Evolutionary conservation across 2,797 vertebrate genomes (phyloP).

Genomic region (Tokudaia muenninki): DNA sequence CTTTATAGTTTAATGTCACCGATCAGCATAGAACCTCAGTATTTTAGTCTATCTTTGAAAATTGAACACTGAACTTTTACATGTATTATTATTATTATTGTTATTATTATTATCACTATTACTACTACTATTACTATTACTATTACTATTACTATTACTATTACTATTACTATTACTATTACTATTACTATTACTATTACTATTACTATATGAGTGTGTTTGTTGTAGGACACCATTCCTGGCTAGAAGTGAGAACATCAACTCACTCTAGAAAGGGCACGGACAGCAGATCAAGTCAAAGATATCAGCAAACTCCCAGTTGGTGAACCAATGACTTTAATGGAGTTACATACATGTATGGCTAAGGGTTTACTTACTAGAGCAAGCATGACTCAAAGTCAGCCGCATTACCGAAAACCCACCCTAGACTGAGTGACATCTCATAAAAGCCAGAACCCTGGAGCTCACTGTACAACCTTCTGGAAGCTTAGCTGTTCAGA

Average conservation of each 20-base stretch:
- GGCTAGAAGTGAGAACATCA: neutral
- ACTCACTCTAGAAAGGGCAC: neutral
- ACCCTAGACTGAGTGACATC: neutral
- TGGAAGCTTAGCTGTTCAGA: neutral
- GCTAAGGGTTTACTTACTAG: neutral
- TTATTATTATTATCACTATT: neutral
- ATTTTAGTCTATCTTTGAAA: conserved; percentile 37
- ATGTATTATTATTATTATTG: neutral
- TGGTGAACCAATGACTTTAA: neutral
- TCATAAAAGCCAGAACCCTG: neutral
- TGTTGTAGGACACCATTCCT: neutral
- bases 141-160: neutral
- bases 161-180: no score
- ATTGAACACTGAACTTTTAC: neutral
- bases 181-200: neutral
- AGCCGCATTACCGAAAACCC: neutral
- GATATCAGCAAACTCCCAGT: neutral
- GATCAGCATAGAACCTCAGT: neutral
- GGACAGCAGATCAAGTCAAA: neutral
- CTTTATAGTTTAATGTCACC: conserved; percentile 14
- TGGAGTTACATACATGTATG: no score
- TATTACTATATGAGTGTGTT: neutral
- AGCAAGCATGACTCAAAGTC: neutral
- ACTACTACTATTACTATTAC: neutral
- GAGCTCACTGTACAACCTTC: neutral